A percentile compares a stretch with the other conserved stretches of the same genome.
Conservation (phyloP, 2,888 invertebrate genomes). For the Cataglyphis albicans region DNA sequence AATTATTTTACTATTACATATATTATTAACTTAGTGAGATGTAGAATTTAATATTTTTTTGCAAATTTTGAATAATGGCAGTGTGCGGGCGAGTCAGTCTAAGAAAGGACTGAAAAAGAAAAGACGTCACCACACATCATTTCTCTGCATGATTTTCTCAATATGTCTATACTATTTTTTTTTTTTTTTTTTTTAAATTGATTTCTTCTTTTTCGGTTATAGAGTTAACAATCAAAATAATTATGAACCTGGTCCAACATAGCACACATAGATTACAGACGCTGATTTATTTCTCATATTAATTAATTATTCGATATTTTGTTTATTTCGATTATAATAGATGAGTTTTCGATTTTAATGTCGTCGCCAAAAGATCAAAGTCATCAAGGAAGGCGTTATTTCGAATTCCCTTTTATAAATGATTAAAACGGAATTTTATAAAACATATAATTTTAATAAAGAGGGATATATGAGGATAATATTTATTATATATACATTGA, state of each 20-base stretch:
- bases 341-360: constrained; percentile 62
- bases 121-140: constrained; percentile 25
- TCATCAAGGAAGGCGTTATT: constrained; percentile 72
- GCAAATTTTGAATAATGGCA: constrained; percentile 47
- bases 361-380: constrained; percentile 67
- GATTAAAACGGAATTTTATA: constrained; percentile 14
- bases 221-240: constrained; percentile 76
- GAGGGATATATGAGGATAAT: constrained; percentile 15
- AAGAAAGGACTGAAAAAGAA: constrained; percentile 43
- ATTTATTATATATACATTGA: constrained; percentile 29
- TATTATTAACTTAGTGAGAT: constrained; percentile 34
- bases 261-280: constrained; percentile 81
- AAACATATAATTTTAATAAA: constrained; percentile 9
- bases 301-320: constrained; percentile 72
- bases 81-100: constrained; percentile 52
- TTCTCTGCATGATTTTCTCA: constrained; percentile 42
- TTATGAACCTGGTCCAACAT: constrained; percentile 81
- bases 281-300: constrained; percentile 76
- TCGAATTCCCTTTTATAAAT: constrained; percentile 37
- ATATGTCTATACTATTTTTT: constrained; percentile 35
- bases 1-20: constrained; percentile 32
- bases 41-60: constrained; percentile 27
- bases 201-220: constrained; percentile 53
- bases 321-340: constrained; percentile 73
- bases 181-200: constrained; percentile 30